Evolutionary conservation across 2,113 vertebrate species (phyloP), one percentile per base, ranked within the genome.

Genomic region (Lycocorax pyrrhopterus): DNA sequence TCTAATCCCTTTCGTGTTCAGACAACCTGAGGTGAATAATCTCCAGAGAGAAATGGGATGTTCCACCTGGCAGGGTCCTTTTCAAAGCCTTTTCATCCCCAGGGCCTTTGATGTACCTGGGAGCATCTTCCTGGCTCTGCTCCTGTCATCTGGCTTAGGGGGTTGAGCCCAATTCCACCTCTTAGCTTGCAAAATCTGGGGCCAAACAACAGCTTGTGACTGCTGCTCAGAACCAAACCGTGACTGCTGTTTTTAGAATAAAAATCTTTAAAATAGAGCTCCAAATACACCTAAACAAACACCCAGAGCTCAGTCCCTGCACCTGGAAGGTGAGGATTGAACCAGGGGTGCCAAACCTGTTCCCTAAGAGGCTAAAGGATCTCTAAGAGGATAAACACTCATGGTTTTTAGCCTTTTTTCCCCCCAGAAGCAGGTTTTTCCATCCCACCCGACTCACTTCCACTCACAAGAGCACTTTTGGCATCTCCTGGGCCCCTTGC

Each of bases 361-460:
- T 44, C 37, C 6, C 16, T 12, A 5, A 13, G 60, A 69, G 58
- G 9, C 37, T 69, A 8, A 52, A 77, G 39, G 22, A 29, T 33
- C 15, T 17, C 35, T 53, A 39, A 69, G 63, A 1, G 66, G n/a
- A 33, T 12, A 43, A 81, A 41, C 3, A 37, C 77, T 29, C 3
- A 0, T 1, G 1, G 33, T 74, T 53, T 52, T 60, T 2, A 39
- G 5, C 8, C 5, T 4, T 51, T 10, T 5, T 16, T 3, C 7
- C 5, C 68, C 9, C 4, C 84, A 72, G 78, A 21, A 89, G 20
- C 9, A 41, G 59, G 10, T 33, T 82, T 84, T 69, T 39, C 73
- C 6, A 3, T 26, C 7, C 16, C 58, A 9, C 60, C 72, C 76
- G 2, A 2, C 77, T 26, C 71, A 9, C 56, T 6, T 39, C 17